These are phyloP conservation scores for Florisuga fusca DNA, from an alignment of 2,797 vertebrate species.

Conservation along the genomic window DNA sequence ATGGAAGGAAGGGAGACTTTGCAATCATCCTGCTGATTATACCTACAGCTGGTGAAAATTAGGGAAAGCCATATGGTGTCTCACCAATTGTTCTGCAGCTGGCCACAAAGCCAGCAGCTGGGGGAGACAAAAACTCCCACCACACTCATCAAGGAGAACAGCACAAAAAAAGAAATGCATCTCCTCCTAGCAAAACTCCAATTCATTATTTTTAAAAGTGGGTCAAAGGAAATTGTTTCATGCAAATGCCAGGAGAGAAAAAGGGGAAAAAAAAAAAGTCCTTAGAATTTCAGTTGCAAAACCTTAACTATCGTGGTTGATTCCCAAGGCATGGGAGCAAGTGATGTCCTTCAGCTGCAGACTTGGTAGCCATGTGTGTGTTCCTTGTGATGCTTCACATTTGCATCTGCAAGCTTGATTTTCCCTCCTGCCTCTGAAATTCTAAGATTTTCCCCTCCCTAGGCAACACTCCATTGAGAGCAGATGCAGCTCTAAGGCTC, in stretches of 20 bases:
- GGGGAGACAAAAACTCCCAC: constrained; percentile 16
- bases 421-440: not conserved
- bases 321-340: not conserved
- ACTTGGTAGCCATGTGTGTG: rapidly evolving
- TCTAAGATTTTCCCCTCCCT: not conserved
- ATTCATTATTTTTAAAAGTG: not conserved
- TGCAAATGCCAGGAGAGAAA: not conserved
- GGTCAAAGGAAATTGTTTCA: not conserved
- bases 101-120: constrained; percentile 21
- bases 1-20: not conserved
- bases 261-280: not conserved
- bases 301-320: not conserved
- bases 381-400: not conserved
- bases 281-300: not conserved
- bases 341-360: not conserved
- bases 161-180: not conserved
- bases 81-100: constrained; percentile 64
- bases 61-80: constrained; percentile 51
- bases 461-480: rapidly evolving
- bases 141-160: not conserved
- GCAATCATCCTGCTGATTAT: constrained; percentile 43
- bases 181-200: not conserved
- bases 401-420: not conserved
- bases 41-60: constrained; percentile 55
- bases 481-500: not conserved